Evolutionary conservation across 92 coral and sea anemone species (phyloP), one percentile per base, ranked within the genome.

Genomic region (Porites evermanni): DNA sequence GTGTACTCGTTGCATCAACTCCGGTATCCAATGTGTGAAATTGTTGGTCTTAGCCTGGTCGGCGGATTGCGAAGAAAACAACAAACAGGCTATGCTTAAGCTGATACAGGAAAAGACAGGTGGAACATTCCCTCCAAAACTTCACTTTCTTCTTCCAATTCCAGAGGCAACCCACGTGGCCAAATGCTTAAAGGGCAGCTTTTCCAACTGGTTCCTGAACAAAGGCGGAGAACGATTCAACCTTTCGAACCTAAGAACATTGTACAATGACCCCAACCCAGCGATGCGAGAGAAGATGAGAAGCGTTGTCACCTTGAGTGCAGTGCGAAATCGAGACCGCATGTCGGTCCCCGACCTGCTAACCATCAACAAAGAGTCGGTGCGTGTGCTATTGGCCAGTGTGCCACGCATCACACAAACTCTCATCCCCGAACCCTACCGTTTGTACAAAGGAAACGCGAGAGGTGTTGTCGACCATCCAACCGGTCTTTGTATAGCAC

Each of bases 171-270:
- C 80, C 53, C 73, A 83, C 61, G 64, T 79, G 53, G 91, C 75
- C 6, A 88, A 88, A 47, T 88, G 91, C 82, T 26, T 81, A 51
- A 88, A 88, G 53, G 73, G 74, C 14, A 74, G 83, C 87, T 23
- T 88, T 66, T 88, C 88, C 2, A 88, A 83, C 88, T 88, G 91
- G 88, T 88, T 88, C 74, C 14, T 88, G 58, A 82, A 29, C 71
- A 77, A 83, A 19, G 69, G 12, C 7, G 85, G 85, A n/a, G 92
- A 89, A 70, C 67, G 88, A 53, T 89, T 89, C 64, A 89, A 83
- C 67, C 80, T 89, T 44, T 89, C 88, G 4, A 89, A 89, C 75
- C 68, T 78, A 16, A 67, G 85, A 24, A 52, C 65, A 6, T 73
- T 83, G 67, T 83, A 75, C 92, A 89, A 83, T 54, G 88, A 89